Base-by-base conservation (phyloP, 2,888 invertebrate genomes). In the Phlogophora meticulosa region DNA sequence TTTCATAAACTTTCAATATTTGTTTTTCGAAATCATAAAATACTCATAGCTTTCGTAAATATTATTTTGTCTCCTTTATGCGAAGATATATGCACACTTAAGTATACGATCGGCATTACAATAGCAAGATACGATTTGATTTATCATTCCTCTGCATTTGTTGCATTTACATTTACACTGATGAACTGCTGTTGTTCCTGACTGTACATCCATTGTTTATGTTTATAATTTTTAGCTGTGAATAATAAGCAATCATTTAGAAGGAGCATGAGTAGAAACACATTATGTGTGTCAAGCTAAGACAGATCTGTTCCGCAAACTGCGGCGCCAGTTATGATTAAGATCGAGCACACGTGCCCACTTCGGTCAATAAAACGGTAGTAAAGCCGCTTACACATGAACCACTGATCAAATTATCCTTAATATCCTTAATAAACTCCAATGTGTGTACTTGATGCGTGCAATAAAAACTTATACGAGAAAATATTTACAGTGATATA, bases 301-400 rank as follows among this genome's bases (percentile, higher is more conserved):
- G 75, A 76, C 76, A 59, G 67, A 80, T 80, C 69, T 71, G 64
- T 71, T 73, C 73, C 53, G 67, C 58, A 75, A 64, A 56, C 55
- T 73, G 51, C 58, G 82, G 80, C 84, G 85, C 83, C 84, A 77
- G 72, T 74, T 68, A 82, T 85, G 84, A 85, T 81, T 80, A 83
- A 80, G 77, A 81, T 74, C 67, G 77, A 73, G 76, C 76, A 82
- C 86, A 86, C 85, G 86, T 85, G 87, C 74, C 78, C 73, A 75
- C 76, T 72, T 71, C 63, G 61, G 53, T 66, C 65, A 84, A 87
- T 87, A 87, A 87, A 87, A 83, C 80, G 72, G 84, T 80, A 81
- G 76, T 87, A 83, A 87, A 84, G 69, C 51, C 70, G 75, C 67
- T 72, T 73, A 77, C 78, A 80, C 73, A 79, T 76, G 75, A 58